phyloP scores from a whole-genome alignment of 1,140 invertebrate genomes.

The Carcinoscorpius rotundicauda region DNA sequence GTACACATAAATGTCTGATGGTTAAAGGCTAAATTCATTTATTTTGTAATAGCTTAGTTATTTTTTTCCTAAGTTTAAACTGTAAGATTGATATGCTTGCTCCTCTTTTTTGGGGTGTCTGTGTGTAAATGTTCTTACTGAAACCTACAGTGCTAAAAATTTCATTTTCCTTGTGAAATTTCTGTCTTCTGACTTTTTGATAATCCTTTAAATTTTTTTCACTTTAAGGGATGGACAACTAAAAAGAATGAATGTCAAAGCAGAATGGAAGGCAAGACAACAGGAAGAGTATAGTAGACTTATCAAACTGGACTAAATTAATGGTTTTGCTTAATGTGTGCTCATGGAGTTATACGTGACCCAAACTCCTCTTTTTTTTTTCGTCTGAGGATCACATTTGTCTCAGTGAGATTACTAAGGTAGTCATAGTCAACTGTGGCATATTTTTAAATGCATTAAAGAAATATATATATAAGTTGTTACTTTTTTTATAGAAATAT shows the following conservation, averaged over 20 bases:
- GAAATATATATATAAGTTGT: conserved; percentile 2
- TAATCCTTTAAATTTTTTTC: conserved; percentile 20
- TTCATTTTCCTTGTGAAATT: neutral
- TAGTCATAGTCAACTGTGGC: conserved; percentile 11
- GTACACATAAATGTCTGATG: too few relatives aligned
- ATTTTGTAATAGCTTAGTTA: neutral
- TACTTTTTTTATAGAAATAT: neutral
- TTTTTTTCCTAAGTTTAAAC: neutral
- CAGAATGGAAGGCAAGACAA: conserved; percentile 83
- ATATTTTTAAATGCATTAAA: conserved; percentile 9
- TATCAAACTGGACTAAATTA: conserved; percentile 33
- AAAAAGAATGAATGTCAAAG: conserved; percentile 80
- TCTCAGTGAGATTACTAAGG: conserved; percentile 10
- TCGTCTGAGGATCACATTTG: conserved; percentile 13
- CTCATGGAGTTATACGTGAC: conserved; percentile 11
- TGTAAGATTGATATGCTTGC: neutral
- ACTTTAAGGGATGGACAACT: conserved; percentile 76
- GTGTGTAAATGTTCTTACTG: neutral
- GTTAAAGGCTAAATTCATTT: too few relatives aligned
- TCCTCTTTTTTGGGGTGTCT: neutral
- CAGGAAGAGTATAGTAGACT: conserved; percentile 82
- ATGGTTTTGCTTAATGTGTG: conserved; percentile 7
- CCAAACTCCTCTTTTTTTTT: conserved; percentile 8
- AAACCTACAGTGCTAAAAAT: neutral
- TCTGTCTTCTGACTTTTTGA: neutral